These are phyloP conservation scores for Alosa alosa DNA, from an alignment of 2,113 vertebrate genomes.

Conservation along the genomic window DNA sequence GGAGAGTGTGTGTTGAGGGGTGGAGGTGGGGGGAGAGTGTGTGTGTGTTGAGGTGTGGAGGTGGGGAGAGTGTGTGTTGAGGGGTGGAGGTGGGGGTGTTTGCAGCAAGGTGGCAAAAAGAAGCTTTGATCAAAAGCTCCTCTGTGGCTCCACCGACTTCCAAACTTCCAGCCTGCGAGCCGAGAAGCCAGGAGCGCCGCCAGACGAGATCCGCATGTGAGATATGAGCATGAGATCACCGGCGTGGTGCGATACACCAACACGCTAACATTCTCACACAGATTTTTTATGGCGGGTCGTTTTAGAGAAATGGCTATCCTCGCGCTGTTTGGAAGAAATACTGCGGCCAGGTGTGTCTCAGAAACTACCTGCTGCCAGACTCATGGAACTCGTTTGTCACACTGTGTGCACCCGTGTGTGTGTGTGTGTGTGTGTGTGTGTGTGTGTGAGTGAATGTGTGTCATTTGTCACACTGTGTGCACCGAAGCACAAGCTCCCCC, in stretches of 20 bases:
- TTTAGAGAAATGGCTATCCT: not conserved
- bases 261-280: not conserved
- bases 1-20: too few relatives aligned
- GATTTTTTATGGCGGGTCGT: not conserved
- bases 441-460: too few relatives aligned
- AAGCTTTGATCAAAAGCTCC: not conserved
- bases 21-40: too few relatives aligned
- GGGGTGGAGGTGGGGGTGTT: not conserved
- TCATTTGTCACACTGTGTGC: not conserved
- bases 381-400: conserved; percentile 11
- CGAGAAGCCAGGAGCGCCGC: not conserved
- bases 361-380: not conserved
- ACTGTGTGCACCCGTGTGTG: not conserved
- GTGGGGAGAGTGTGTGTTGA: too few relatives aligned
- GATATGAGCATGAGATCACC: not conserved
- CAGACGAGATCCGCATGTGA: not conserved
- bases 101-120: not conserved
- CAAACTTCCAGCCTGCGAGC: not conserved
- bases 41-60: too few relatives aligned
- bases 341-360: not conserved
- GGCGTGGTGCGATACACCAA: not conserved
- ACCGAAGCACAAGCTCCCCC: not conserved
- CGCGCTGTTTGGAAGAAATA: not conserved
- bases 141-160: not conserved
- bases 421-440: too few relatives aligned